A percentile compares a stretch with the other conserved stretches of the same genome.
Evolutionary conservation across 2,888 invertebrate genomes (phyloP).

Genomic region (Drosophila mercatorum): DNA sequence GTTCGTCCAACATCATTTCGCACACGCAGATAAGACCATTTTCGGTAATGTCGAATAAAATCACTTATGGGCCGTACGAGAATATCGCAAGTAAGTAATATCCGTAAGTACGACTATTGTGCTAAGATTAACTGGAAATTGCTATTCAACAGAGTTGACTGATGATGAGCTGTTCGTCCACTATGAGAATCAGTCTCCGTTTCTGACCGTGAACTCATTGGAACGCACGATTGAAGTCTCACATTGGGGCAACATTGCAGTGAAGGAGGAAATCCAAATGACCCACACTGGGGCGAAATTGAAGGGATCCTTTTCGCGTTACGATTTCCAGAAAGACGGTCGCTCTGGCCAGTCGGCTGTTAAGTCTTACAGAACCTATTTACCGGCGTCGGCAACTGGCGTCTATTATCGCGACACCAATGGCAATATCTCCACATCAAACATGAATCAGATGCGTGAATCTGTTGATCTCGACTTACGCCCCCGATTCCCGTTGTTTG

Average conservation of each 20-base stretch:
- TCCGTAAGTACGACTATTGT: not conserved
- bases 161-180: conserved; percentile 91
- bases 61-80: conserved; percentile 95
- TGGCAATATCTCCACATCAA: conserved; percentile 99
- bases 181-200: conserved; percentile 98
- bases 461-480: conserved; percentile 97
- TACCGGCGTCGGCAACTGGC: conserved; percentile 95
- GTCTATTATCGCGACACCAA: conserved; percentile 98
- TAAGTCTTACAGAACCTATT: conserved; percentile 94
- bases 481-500: conserved; percentile 98
- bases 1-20: conserved; percentile 92
- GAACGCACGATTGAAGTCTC: conserved; percentile 97
- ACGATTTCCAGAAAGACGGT: conserved; percentile 97
- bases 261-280: conserved; percentile 97
- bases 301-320: conserved; percentile 97
- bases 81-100: conserved; percentile 86
- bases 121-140: not conserved
- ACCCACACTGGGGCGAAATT: conserved; percentile 96
- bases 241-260: conserved; percentile 99
- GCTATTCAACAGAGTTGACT: conserved; percentile 83
- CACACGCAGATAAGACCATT: conserved; percentile 92
- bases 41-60: conserved; percentile 90
- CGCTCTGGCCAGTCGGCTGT: conserved; percentile 95
- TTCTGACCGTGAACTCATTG: conserved; percentile 95
- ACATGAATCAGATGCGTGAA: conserved; percentile 94